Evolutionary conservation across 2,888 invertebrate genomes (phyloP), one percentile per base, ranked within the genome.

Genomic region (Drosophila leonis): DNA sequence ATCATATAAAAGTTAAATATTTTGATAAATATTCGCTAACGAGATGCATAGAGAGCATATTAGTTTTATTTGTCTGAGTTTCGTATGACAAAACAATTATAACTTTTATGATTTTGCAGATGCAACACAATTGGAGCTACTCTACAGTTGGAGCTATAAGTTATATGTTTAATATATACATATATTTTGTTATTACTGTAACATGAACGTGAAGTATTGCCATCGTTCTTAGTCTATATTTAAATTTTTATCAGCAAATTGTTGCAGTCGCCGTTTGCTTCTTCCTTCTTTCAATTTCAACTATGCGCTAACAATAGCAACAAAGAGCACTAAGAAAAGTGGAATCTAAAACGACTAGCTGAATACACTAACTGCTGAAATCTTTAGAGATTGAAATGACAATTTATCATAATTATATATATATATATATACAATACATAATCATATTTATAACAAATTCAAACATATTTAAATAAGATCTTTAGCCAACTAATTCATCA

Each of bases 181-280:
- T 24, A 24, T 24, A 24, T 3, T 24, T 4, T 24, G n/a, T n/a
- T n/a, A n/a, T 24, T 24, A 24, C 24, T 24, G 24, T 24, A 24
- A 24, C 24, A 24, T 3, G 4, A 24, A 4, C 24, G 24, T n/a
- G n/a, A n/a, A 24, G 24, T 24, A 24, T 24, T 24, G 24, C 0
- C 44, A 44, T 44, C 44, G 24, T 15, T 44, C 20, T 44, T 13
- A 44, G 20, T 31, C 20, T 49, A 33, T 33, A 35, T 63, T 31
- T 60, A 46, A 12, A 29, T 60, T 35, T 31, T 37, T 46, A 60
- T 63, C 61, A 63, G 29, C 60, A 35, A 42, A 44, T 42, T 57
- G 57, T 31, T 31, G 42, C 35, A 63, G 29, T 20, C 42, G 59
- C 55, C 46, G 46, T 46, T 24, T 10, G 6, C 13, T 15, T 27